Evolutionary conservation across 2,888 invertebrate genomes (phyloP), one percentile per base, ranked within the genome.

Genomic region (Hydrotaea cyrtoneurina): DNA sequence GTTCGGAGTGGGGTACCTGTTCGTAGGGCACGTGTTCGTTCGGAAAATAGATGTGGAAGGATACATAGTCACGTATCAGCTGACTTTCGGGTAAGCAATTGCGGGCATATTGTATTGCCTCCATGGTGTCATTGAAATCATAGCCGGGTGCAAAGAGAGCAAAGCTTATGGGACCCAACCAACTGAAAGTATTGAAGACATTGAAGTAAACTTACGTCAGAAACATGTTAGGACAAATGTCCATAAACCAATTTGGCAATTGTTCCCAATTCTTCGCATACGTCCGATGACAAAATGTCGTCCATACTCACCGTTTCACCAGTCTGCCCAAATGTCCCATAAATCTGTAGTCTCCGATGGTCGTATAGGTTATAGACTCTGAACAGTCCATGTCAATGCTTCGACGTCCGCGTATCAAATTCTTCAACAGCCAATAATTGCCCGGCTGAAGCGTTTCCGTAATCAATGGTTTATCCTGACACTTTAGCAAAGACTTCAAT

Each of bases 321-420:
- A 95, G 88, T 2, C 93, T 93, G 85, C 93, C 93, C 85, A 95
- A 89, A 90, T 95, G 95, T 87, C 94, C 94, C 86, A 95, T 93
- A 91, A 94, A 95, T 11, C 94, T 94, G 87, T 93, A 94, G 87
- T 95, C 95, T 0, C 94, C 94, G 89, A 95, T 95, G 0, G 95
- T 95, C 19, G 95, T 94, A 88, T 94, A 95, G 0, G 95, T 95
- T 62, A 95, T 93, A 83, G 93, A 94, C 88, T 95, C 94, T 89
- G 94, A 93, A 89, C 95, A 95, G 64, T 89, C 91, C 73, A 94
- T 86, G 2, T 86, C 69, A 0, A 88, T 88, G 78, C 92, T 91
- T 59, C 92, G 91, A 83, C 31, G 93, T 0, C 89, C 94, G 17
- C 92, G 91, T 77, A 94, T 92, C 87, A 94, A 94, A 89, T 95